Conservation (phyloP, 2,113 vertebrate genomes). For the Motacilla tschutschensis region DNA sequence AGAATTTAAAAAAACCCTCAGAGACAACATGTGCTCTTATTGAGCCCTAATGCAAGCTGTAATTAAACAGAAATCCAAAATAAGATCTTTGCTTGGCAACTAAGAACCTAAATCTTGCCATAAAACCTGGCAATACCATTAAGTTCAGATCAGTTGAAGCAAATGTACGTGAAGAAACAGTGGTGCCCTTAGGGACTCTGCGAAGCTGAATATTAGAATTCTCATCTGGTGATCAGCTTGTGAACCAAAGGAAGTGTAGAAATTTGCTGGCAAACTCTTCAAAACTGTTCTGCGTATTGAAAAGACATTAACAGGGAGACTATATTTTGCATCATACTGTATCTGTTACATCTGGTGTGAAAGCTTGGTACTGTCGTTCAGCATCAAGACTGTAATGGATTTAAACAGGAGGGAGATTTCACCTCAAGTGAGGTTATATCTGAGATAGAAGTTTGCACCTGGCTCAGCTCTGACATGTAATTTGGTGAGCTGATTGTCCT, state of each 20-base stretch:
- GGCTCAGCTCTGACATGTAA: background rate
- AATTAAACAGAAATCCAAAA: slow-evolving; percentile 35
- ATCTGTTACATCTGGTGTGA: slow-evolving; percentile 12
- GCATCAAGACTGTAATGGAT: background rate
- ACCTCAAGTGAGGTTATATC: background rate
- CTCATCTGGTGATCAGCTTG: slow-evolving; percentile 50
- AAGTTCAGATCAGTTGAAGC: slow-evolving; percentile 2
- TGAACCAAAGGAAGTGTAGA: slow-evolving; percentile 46
- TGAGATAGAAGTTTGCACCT: background rate
- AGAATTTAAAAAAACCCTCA: background rate
- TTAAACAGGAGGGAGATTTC: background rate
- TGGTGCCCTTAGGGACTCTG: slow-evolving; percentile 7
- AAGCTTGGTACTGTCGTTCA: background rate
- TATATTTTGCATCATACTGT: background rate
- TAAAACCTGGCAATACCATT: slow-evolving; percentile 22
- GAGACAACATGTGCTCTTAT: slow-evolving; percentile 2
- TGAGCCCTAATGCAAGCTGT: background rate
- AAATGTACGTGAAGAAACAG: background rate
- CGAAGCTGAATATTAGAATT: slow-evolving; percentile 42
- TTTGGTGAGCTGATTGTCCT: background rate
- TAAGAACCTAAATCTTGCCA: background rate
- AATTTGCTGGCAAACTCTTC: slow-evolving; percentile 58
- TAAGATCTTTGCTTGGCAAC: slow-evolving; percentile 8
- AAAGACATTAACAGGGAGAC: slow-evolving; percentile 14
- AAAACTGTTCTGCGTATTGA: slow-evolving; percentile 32